Percentiles rank a stretch among this genome's conserved stretches.
These are phyloP conservation scores for Gonocerus acuteangulatus DNA, from an alignment of 2,888 invertebrate genomes.

Conservation along the genomic window DNA sequence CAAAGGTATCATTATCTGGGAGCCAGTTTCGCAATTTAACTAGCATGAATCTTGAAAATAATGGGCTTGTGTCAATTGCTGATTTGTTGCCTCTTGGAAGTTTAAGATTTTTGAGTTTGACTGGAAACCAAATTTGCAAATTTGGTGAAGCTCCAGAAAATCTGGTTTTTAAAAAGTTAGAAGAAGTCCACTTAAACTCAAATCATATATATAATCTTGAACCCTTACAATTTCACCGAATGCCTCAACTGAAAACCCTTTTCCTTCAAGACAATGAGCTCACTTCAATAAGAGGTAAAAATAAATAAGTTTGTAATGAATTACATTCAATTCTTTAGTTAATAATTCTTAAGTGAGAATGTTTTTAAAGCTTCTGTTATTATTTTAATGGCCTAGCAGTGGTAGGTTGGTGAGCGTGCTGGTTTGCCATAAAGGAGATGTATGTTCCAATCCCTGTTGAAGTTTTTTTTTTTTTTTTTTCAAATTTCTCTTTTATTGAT, in stretches of 20 bases:
- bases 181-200: conserved; percentile 28
- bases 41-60: conserved; percentile 32
- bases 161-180: conserved; percentile 23
- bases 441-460: too few species aligned
- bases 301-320: too few species aligned
- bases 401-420: too few species aligned
- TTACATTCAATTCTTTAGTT: too few species aligned
- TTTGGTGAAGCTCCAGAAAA: conserved; percentile 24
- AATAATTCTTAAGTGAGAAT: too few species aligned
- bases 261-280: conserved; percentile 32
- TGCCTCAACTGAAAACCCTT: conserved; percentile 28
- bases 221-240: conserved; percentile 28
- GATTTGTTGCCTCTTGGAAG: conserved; percentile 21
- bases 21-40: conserved; percentile 20
- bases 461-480: too few species aligned
- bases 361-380: too few species aligned
- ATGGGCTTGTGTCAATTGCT: conserved; percentile 23
- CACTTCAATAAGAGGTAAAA: conserved; percentile 21
- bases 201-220: conserved; percentile 27
- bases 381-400: too few species aligned
- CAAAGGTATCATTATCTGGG: conserved; percentile 5
- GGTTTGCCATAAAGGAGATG: too few species aligned
- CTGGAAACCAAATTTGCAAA: conserved; percentile 28
- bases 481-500: too few species aligned
- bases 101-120: conserved; percentile 28